These are phyloP conservation scores for Deroplatys truncata DNA, from an alignment of 2,888 invertebrate genomes.

Conservation along the genomic window DNA sequence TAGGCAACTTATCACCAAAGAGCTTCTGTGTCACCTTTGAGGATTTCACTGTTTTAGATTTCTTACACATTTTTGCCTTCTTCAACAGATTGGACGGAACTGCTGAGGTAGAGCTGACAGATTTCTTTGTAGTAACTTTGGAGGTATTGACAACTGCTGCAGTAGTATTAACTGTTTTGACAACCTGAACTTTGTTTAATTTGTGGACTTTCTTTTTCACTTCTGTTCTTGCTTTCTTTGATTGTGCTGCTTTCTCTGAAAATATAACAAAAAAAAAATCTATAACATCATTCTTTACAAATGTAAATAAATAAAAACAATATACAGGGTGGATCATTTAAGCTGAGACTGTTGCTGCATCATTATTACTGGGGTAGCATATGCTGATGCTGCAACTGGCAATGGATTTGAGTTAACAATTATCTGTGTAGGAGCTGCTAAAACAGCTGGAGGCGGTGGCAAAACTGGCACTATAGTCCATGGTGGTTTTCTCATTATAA, in stretches of 20 bases:
- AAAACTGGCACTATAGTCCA: conserved; percentile 41
- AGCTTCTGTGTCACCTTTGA: background rate
- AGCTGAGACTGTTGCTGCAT: conserved; percentile 15
- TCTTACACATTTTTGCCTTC: background rate
- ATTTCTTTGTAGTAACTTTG: background rate
- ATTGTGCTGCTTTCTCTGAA: conserved; percentile 8
- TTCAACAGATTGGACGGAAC: conserved; percentile 6
- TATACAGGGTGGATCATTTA: no score
- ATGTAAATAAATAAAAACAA: background rate
- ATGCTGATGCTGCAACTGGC: background rate
- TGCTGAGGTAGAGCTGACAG: conserved; percentile 1
- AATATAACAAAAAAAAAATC: background rate
- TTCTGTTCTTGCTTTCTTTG: conserved; percentile 3
- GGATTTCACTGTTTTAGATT: background rate
- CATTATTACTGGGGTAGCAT: conserved; percentile 15
- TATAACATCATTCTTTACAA: background rate
- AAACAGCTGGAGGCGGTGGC: conserved; percentile 35
- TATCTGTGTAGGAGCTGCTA: conserved; percentile 28
- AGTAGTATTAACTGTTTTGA: background rate
- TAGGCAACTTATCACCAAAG: conserved; percentile 5
- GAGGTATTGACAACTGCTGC: background rate
- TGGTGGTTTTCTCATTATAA: no score
- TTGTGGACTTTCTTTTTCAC: conserved; percentile 4
- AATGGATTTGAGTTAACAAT: conserved; percentile 7
- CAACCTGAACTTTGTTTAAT: background rate